Conservation (phyloP, 1,140 invertebrate genomes). For the Achatina immaculata region DNA sequence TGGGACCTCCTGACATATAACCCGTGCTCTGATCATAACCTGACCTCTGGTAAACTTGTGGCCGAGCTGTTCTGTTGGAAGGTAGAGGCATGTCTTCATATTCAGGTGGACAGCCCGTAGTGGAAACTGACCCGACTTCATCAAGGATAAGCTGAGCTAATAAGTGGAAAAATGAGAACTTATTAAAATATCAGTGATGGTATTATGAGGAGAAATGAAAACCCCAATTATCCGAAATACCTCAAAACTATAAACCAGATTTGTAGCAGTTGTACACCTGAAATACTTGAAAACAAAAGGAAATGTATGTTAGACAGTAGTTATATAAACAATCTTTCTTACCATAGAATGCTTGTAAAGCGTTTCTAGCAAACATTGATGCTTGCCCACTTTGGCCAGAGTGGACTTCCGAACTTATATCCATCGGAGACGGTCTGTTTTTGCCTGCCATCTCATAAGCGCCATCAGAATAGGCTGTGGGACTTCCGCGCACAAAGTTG, state of each 20-base stretch:
- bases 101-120: slow-evolving; percentile 96
- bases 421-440: slow-evolving; percentile 88
- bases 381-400: slow-evolving; percentile 89
- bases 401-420: slow-evolving; percentile 84
- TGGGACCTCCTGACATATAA: slow-evolving; percentile 93
- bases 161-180: not conserved
- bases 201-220: no score
- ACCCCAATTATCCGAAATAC: no score
- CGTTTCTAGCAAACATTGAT: slow-evolving; percentile 89
- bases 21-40: slow-evolving; percentile 93
- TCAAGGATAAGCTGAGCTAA: slow-evolving; percentile 77
- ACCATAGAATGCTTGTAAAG: slow-evolving; percentile 96
- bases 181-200: no score
- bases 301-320: not conserved
- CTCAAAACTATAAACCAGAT: no score
- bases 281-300: no score
- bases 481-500: slow-evolving; percentile 88
- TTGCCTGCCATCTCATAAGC: slow-evolving; percentile 83
- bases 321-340: slow-evolving; percentile 62
- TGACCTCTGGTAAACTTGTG: slow-evolving; percentile 93
- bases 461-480: slow-evolving; percentile 93
- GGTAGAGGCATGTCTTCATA: slow-evolving; percentile 94
- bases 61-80: slow-evolving; percentile 84
- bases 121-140: slow-evolving; percentile 78
- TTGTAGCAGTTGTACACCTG: no score